Conservation (phyloP, 2,888 invertebrate species). For the Cosmia trapezina region DNA sequence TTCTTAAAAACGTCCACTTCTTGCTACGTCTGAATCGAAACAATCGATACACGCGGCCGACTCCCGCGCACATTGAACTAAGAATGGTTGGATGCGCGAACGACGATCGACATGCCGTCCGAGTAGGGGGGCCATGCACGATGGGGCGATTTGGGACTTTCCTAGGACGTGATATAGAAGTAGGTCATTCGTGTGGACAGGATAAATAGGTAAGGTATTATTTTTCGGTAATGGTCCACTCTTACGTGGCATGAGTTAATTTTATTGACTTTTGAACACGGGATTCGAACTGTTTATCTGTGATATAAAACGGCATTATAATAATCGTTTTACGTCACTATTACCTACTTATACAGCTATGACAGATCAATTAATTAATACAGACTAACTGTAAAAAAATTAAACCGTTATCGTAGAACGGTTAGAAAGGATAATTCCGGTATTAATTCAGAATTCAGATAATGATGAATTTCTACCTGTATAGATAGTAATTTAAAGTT, state of each 20-base stretch:
- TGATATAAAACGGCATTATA: neutral
- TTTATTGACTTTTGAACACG: conserved; percentile 1
- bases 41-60: conserved; percentile 74
- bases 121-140: conserved; percentile 38
- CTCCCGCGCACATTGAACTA: conserved; percentile 81
- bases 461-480: no score
- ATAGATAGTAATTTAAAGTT: no score
- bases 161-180: conserved; percentile 21
- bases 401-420: neutral
- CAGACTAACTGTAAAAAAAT: neutral
- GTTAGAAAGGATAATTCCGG: neutral
- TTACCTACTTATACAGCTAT: neutral
- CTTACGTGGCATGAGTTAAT: conserved; percentile 45
- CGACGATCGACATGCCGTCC: conserved; percentile 29
- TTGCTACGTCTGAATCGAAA: conserved; percentile 76
- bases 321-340: neutral
- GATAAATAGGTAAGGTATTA: conserved; percentile 24
- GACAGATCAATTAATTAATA: neutral
- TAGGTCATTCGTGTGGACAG: conserved; percentile 27
- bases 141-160: conserved; percentile 26
- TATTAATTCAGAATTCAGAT: neutral
- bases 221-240: conserved; percentile 17
- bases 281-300: neutral
- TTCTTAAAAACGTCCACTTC: conserved; percentile 71
- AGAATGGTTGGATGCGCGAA: conserved; percentile 55